These are phyloP conservation scores for Melanotaenia maccullochi DNA, from an alignment of 2,797 vertebrate species.

Conservation along the genomic window DNA sequence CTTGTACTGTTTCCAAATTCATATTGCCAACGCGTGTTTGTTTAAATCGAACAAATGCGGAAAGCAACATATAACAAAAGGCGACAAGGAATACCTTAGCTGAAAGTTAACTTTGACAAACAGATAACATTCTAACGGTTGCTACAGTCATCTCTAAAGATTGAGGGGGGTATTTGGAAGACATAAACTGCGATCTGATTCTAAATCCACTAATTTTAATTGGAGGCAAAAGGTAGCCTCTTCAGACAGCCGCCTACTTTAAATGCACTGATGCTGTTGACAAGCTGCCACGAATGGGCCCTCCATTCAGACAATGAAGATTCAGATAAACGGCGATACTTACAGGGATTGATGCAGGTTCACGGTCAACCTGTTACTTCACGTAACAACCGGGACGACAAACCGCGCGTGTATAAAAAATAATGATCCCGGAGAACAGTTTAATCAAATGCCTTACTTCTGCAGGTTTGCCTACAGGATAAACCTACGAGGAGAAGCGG, in stretches of 20 bases:
- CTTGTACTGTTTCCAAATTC: accelerated
- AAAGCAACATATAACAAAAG: conserved; percentile 40
- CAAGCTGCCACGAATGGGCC: conserved; percentile 63
- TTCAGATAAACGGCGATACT: conserved; percentile 49
- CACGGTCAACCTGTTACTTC: conserved; percentile 7
- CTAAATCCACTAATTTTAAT: accelerated
- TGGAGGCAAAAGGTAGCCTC: neutral
- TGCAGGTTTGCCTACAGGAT: conserved; percentile 21
- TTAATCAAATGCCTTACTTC: neutral
- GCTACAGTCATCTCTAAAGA: too few relatives aligned
- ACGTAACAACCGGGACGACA: neutral
- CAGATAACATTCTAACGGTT: neutral
- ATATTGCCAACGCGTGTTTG: neutral
- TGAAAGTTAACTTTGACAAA: neutral
- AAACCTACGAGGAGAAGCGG: conserved; percentile 68
- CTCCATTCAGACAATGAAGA: conserved; percentile 79
- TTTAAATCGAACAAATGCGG: neutral
- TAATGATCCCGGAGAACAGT: neutral
- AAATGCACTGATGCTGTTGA: conserved; percentile 58
- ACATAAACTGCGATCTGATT: accelerated
- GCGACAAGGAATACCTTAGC: neutral
- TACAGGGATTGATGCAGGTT: conserved; percentile 50
- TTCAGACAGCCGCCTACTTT: neutral
- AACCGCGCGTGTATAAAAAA: conserved; percentile 15
- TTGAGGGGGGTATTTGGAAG: accelerated